A percentile compares a stretch with the other conserved stretches of the same genome.
Conservation (phyloP, 2,797 vertebrate species). For the Menidia menidia region DNA sequence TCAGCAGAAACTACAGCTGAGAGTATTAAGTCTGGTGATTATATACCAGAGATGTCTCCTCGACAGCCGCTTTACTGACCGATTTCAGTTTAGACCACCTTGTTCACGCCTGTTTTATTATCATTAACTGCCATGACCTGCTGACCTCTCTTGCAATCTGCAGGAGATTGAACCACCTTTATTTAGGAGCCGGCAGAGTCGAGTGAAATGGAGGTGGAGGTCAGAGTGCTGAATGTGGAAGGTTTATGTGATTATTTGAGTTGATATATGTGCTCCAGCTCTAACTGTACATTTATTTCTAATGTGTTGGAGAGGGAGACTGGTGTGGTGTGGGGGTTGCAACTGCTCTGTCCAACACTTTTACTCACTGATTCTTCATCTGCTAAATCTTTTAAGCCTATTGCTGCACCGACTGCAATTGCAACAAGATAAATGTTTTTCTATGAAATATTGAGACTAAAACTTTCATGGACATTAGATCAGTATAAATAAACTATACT, state of each 20-base stretch:
- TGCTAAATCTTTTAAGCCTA: not conserved
- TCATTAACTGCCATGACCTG: conserved; percentile 67
- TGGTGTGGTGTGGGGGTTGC: not conserved
- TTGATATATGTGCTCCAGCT: conserved; percentile 45
- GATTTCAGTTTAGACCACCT: conserved; percentile 55
- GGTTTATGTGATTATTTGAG: conserved; percentile 60
- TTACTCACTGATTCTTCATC: not conserved
- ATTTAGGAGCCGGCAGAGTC: conserved; percentile 58
- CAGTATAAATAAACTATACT: not conserved
- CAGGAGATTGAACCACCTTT: conserved; percentile 65
- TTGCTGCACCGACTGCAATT: not conserved
- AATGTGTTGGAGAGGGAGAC: not conserved
- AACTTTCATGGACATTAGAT: not conserved
- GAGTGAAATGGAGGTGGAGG: conserved; percentile 59
- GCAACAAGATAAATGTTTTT: not conserved
- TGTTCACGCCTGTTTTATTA: conserved; percentile 64
- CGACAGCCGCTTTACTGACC: conserved; percentile 51
- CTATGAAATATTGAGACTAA: not conserved
- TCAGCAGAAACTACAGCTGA: conserved; percentile 6
- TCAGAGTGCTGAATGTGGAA: conserved; percentile 40
- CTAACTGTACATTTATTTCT: conserved; percentile 29
- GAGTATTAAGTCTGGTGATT: conserved; percentile 31
- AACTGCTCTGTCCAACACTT: conserved; percentile 5
- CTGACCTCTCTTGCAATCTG: conserved; percentile 56
- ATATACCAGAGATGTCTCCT: conserved; percentile 28